Evolutionary conservation across 2,888 invertebrate genomes (phyloP).

Genomic region (Ecliptopera silaceata): DNA sequence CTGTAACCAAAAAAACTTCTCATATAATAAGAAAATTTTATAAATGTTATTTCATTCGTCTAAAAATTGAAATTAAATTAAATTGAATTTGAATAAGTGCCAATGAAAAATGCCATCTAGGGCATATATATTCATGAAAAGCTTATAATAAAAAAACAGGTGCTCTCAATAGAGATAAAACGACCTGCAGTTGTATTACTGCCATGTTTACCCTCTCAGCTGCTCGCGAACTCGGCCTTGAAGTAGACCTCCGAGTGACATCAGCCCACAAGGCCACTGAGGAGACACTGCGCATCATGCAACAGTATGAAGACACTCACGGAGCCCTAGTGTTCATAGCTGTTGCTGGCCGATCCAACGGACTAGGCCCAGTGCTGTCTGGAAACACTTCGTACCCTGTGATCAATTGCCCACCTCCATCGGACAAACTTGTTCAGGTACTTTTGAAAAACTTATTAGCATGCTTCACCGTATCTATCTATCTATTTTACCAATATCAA

Average conservation of each 20-base stretch:
- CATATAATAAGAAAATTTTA: too few relatives aligned
- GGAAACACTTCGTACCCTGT: slow-evolving; percentile 97
- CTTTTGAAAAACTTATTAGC: not conserved
- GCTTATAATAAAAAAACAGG: not conserved
- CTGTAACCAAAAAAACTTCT: not conserved
- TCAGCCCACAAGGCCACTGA: slow-evolving; percentile 98
- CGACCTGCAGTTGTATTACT: too few relatives aligned
- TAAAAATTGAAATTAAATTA: too few relatives aligned
- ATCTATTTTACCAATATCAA: too few relatives aligned
- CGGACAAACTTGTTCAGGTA: slow-evolving; percentile 79
- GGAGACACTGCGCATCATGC: slow-evolving; percentile 80
- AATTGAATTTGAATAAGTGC: too few relatives aligned
- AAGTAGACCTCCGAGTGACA: slow-evolving; percentile 91
- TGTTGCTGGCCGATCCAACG: slow-evolving; percentile 98
- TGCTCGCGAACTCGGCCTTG: slow-evolving; percentile 88
- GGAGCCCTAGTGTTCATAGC: slow-evolving; percentile 95
- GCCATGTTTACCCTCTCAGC: slow-evolving; percentile 50
- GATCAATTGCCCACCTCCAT: slow-evolving; percentile 98
- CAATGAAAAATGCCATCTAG: too few relatives aligned
- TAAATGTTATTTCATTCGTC: too few relatives aligned
- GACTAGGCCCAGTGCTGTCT: slow-evolving; percentile 97
- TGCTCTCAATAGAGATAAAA: not conserved
- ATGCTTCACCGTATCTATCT: too few relatives aligned
- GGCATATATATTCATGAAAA: too few relatives aligned
- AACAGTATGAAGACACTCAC: slow-evolving; percentile 84